Evolutionary conservation across 2,797 vertebrate genomes (phyloP).

Genomic region (Acanthurus lineatus): DNA sequence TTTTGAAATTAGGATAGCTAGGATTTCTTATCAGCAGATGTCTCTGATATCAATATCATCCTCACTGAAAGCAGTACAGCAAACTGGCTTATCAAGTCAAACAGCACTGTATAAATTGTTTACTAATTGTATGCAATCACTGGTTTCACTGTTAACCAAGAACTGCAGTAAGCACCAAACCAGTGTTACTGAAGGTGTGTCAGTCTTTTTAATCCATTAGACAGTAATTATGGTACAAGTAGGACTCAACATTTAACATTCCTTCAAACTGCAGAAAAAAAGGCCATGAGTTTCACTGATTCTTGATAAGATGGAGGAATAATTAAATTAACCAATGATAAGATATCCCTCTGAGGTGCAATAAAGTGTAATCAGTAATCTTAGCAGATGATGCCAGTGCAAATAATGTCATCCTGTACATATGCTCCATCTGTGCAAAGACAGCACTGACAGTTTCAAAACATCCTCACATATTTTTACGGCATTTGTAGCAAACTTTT

Average conservation of each 20-base stretch:
- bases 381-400: neutral
- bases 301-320: neutral
- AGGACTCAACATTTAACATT: neutral
- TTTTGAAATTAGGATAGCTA: neutral
- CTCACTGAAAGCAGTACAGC: neutral
- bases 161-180: neutral
- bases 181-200: neutral
- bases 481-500: neutral
- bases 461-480: neutral
- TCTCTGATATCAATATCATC: neutral
- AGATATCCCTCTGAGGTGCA: neutral
- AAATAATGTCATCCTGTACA: neutral
- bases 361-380: neutral
- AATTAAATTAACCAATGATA: neutral
- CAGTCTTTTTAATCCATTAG: neutral
- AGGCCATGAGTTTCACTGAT: neutral
- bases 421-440: neutral
- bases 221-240: neutral
- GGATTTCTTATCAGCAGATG: neutral
- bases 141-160: neutral
- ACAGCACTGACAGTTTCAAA: neutral
- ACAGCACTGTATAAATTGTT: neutral
- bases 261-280: neutral
- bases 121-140: neutral
- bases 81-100: conserved; percentile 3